Evolutionary conservation across 2,888 invertebrate genomes (phyloP), one percentile per base, ranked within the genome.

Genomic region (Agapetus fuscipes): DNA sequence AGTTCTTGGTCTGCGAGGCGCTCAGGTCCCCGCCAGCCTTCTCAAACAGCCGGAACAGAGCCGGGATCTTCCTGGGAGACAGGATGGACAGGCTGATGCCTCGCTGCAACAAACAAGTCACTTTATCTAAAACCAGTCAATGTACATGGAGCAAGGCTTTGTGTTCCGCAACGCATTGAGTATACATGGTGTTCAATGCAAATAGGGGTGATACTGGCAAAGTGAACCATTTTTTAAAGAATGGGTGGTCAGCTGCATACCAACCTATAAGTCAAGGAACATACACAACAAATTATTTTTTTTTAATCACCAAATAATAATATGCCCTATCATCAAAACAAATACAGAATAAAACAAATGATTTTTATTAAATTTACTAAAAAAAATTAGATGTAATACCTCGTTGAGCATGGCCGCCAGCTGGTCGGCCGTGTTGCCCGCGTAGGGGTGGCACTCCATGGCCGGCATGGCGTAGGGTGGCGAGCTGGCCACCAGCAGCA

Each of bases 391-490:
- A n/a, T n/a, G n/a, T n/a, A n/a, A 41, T 57, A 80, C 81, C 63
- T 93, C 91, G 50, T 77, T 76, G 49, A 91, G 76, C 49, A 83
- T 58, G 0, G 75, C 66, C 0, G 90, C 89, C 27, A 93, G 66
- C 54, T 89, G 86, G 49, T 95, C 94, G n/a, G 85, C 78, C 2
- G 82, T 83, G 53, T 80, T 80, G 1, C 84, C 85, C 15, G 76
- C 67, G 59, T 79, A 86, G 16, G 73, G 68, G 52, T 75, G 76
- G 34, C 79, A 78, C 56, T 88, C 86, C 53, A 74, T 74, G 42
- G 86, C 88, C 15, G 87, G 84, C 49, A 89, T 74, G n/a, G 81
- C 77, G 60, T 93, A 94, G 0, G 94, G 93, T 0, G 91, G 84
- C 3, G 93, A 93, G 56, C 90, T 91, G 58, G 93, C 93, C 24